phyloP scores from a whole-genome alignment of 2,797 vertebrate species.

The Pseudochirops corinnae region DNA sequence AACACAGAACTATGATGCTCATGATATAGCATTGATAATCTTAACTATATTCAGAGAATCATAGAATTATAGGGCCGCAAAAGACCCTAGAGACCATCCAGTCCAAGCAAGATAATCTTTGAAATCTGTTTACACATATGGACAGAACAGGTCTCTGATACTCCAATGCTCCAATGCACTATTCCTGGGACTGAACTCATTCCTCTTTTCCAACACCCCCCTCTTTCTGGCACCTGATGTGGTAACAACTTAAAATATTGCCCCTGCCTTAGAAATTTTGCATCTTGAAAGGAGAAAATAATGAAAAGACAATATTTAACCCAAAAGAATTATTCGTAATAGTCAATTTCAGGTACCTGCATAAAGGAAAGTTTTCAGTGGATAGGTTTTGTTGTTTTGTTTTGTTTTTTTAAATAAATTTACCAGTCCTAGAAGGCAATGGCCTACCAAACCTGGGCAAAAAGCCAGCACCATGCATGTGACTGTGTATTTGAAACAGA shows the following conservation, averaged over 20 bases:
- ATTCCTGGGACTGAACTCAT: background rate
- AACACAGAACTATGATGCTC: constrained; percentile 1
- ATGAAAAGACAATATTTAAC: background rate
- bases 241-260: constrained; percentile 10
- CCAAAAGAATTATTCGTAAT: constrained; percentile 22
- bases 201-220: background rate
- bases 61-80: background rate
- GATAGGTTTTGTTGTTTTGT: background rate
- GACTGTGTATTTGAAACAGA: background rate
- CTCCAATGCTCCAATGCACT: background rate
- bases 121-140: background rate
- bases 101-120: background rate
- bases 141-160: background rate
- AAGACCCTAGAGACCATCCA: background rate
- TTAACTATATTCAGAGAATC: constrained; percentile 3
- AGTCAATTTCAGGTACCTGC: background rate
- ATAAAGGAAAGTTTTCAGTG: background rate
- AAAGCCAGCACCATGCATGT: background rate
- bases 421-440: background rate
- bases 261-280: background rate
- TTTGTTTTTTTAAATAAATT: background rate
- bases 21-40: background rate
- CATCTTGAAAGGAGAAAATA: constrained; percentile 1
- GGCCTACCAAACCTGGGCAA: background rate
- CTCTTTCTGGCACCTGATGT: background rate